Base-by-base conservation (phyloP, 2,113 vertebrate species). In the Hydrolagus affinis region DNA sequence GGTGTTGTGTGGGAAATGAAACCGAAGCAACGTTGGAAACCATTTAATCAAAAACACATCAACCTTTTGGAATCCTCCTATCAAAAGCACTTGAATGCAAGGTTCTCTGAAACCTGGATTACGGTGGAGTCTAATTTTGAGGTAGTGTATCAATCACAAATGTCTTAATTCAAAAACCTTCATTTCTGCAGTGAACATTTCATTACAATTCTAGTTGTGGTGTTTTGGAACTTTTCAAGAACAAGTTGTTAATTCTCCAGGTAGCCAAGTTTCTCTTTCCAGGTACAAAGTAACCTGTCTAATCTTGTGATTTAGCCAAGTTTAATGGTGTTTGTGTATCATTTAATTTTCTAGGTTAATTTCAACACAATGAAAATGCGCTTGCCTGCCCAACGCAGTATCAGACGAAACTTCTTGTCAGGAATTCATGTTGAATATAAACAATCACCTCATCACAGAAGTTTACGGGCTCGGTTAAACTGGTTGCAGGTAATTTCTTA, bases 341-440 rank as follows among this genome's bases (percentile, higher is more conserved):
- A 8, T 0, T 77, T 25, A 23, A 23, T 19, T 69, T 87, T 70
- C 0, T 87, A 99, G 98, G 97, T 98, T 85, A 96, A 97, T 90
- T 96, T 99, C 30, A 89, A 89, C 56, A 92, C 89, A 0, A 98
- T 98, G 97, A 91, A 93, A 90, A 98, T 98, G 95, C 95, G 94
- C 10, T 91, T 94, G 62, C 97, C 98, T 0, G 73, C 91, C 62
- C 86, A 86, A 8, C 96, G 95, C 88, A 89, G 11, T 2, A 95
- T 99, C 85, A 94, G 96, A 71, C 94, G 97, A 77, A 96, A 95
- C 90, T 99, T 97, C 88, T 90, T 98, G 86, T 94, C 98, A 6
- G 98, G 96, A 85, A 97, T 99, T 89, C 93, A 96, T 25, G 89
- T 98, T 87, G 97, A 98, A 89, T 95, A 96, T 88, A 99, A 98